Evolutionary conservation across 2,113 vertebrate genomes (phyloP).

Genomic region (Percina caprodes): DNA sequence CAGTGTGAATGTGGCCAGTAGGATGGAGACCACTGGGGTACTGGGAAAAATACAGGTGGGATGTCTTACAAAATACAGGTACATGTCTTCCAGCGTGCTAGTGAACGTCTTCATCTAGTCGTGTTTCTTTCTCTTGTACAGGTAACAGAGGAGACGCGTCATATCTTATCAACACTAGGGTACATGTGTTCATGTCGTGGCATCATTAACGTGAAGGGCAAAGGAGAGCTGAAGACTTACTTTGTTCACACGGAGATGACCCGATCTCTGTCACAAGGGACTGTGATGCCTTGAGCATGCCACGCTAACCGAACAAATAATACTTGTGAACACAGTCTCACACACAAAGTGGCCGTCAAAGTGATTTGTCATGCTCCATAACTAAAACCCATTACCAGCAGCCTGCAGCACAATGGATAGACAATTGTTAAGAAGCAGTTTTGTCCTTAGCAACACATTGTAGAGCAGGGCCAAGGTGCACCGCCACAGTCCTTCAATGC

Average conservation of each 20-base stretch:
- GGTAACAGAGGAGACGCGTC: constrained; percentile 94
- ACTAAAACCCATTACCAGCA: constrained; percentile 61
- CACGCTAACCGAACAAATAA: constrained; percentile 13
- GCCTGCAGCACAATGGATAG: constrained; percentile 32
- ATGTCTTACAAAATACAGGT: not conserved
- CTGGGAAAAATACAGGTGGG: constrained; percentile 97
- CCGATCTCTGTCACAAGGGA: constrained; percentile 93
- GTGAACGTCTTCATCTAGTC: not conserved
- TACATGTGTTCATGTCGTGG: constrained; percentile 96
- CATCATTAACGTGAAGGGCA: constrained; percentile 98
- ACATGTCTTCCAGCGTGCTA: not conserved
- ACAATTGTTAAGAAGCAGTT: constrained; percentile 40
- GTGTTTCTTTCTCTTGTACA: constrained; percentile 30
- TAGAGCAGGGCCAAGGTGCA: constrained; percentile 28
- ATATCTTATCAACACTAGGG: constrained; percentile 89
- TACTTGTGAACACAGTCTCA: constrained; percentile 30
- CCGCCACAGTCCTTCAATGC: constrained; percentile 30
- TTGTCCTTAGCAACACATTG: constrained; percentile 35
- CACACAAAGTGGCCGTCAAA: constrained; percentile 43
- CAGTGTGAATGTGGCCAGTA: constrained; percentile 96
- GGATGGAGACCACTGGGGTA: constrained; percentile 98
- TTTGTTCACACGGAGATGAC: constrained; percentile 98
- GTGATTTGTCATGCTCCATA: constrained; percentile 51
- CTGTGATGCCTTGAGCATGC: constrained; percentile 79
- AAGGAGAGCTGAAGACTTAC: constrained; percentile 96